Conservation (phyloP, 1,140 invertebrate species). For the Penaeus japonicus region DNA sequence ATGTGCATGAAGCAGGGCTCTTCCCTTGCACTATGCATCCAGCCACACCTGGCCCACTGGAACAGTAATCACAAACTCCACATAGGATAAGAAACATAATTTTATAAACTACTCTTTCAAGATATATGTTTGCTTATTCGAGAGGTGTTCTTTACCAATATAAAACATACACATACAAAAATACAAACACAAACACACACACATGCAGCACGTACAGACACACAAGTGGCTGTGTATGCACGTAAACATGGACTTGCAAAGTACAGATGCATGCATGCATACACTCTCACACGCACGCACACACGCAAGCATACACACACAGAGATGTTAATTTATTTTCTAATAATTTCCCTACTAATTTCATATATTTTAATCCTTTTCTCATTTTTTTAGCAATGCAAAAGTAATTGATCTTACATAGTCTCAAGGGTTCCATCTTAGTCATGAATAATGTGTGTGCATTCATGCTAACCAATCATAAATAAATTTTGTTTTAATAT, state of each 20-base stretch:
- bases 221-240: not conserved
- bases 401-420: no score
- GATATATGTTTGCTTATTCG: not conserved
- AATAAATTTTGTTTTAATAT: no score
- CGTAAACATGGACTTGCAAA: not conserved
- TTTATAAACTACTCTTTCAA: conserved; percentile 23
- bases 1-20: conserved; percentile 53
- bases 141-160: not conserved
- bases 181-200: not conserved
- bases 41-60: conserved; percentile 32
- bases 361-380: no score
- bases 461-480: no score
- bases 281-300: not conserved
- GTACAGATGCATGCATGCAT: not conserved
- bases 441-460: no score
- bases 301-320: no score
- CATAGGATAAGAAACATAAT: conserved; percentile 23
- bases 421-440: no score
- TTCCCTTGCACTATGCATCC: conserved; percentile 35
- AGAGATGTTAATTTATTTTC: no score
- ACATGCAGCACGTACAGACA: no score
- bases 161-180: not conserved
- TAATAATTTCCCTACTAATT: no score
- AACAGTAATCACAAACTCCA: conserved; percentile 2
- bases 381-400: no score